Percentiles rank a stretch among this genome's conserved stretches.
Conservation (phyloP, 2,888 invertebrate genomes). For the Phasia obesa region DNA sequence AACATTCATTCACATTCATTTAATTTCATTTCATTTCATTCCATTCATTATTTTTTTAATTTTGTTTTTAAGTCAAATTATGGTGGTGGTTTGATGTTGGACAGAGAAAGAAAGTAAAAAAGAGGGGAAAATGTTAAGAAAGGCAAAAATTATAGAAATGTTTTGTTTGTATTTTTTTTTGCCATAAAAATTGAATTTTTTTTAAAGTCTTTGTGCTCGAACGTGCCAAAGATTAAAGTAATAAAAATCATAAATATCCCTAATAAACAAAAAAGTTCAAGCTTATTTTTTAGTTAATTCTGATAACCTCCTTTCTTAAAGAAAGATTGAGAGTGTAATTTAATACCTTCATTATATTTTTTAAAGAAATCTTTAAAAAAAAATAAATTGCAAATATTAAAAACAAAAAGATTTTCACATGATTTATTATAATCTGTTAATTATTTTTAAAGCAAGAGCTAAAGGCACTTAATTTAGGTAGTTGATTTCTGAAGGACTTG, state of each 20-base stretch:
- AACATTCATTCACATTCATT: no score
- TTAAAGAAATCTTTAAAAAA: not conserved
- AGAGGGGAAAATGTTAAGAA: constrained; percentile 38
- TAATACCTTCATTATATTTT: constrained; percentile 43
- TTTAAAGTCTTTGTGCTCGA: constrained; percentile 20
- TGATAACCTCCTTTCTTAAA: constrained; percentile 27
- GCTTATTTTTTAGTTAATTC: constrained; percentile 48
- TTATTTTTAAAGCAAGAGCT: no score
- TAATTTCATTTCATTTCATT: not conserved
- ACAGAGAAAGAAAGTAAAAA: constrained; percentile 35
- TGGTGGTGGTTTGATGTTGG: constrained; percentile 30
- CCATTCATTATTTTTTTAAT: constrained; percentile 51
- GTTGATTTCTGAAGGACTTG: not conserved
- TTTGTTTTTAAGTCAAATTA: constrained; percentile 25
- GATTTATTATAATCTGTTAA: no score
- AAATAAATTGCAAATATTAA: not conserved
- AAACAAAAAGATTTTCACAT: not conserved
- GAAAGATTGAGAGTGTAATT: constrained; percentile 32
- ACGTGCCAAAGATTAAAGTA: constrained; percentile 55
- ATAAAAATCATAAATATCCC: constrained; percentile 53
- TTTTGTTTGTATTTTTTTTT: constrained; percentile 8
- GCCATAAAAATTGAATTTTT: not conserved
- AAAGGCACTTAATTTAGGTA: no score
- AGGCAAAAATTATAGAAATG: constrained; percentile 32
- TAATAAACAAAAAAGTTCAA: constrained; percentile 24